Conservation (phyloP, 2,113 vertebrate species). For the Rhynchopsitta pachyrhyncha region DNA sequence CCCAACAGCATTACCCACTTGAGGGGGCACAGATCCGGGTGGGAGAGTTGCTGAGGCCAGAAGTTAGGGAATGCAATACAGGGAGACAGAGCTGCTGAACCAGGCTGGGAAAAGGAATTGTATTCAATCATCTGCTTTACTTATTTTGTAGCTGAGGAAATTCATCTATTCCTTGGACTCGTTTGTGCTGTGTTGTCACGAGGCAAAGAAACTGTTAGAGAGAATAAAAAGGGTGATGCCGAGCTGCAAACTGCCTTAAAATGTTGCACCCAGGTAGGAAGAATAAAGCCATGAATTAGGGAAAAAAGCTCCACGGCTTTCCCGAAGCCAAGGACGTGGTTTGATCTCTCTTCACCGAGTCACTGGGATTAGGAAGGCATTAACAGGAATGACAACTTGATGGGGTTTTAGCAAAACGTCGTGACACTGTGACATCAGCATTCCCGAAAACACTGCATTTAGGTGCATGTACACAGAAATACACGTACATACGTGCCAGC, state of each 20-base stretch:
- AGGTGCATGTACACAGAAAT: not conserved
- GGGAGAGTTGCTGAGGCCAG: not conserved
- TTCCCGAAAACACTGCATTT: not conserved
- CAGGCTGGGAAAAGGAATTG: not conserved
- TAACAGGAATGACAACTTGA: not conserved
- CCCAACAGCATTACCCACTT: rapidly evolving
- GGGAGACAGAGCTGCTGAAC: not conserved
- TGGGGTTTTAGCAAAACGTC: not conserved
- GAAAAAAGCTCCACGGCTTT: not conserved
- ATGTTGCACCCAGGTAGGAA: rapidly evolving
- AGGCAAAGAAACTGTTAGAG: not conserved
- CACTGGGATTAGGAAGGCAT: not conserved
- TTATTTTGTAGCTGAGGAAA: not conserved
- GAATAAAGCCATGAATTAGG: not conserved
- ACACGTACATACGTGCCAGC: rapidly evolving
- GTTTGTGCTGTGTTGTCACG: not conserved
- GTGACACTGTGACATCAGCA: not conserved
- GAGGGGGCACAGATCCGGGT: not conserved
- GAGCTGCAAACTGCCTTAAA: not conserved
- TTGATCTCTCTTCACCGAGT: not conserved
- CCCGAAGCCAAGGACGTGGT: not conserved
- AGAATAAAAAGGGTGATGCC: not conserved
- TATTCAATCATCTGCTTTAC: not conserved
- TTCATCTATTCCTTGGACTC: not conserved
- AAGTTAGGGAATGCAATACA: not conserved